Base-by-base conservation (phyloP, 2,113 vertebrate species). In the Chionodraco myersi region DNA sequence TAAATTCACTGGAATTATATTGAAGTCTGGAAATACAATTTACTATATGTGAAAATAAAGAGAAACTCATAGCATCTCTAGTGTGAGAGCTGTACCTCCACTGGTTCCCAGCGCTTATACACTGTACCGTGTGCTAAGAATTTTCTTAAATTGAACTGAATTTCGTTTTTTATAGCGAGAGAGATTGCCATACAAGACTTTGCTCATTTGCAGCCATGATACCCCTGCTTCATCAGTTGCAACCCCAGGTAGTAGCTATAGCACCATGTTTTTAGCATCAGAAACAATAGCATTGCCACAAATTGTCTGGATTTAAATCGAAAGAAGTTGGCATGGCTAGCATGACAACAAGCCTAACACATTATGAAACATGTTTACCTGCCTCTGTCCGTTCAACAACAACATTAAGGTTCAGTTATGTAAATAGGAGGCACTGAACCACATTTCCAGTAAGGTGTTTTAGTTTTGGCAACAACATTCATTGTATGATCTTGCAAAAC, bases 1-100 rank as follows among this genome's bases (percentile, higher is more conserved):
- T 3, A 71, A 86, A 88, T 67, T 74, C 76, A 77, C 62, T 69
- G 72, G 54, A 83, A 75, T 71, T 52, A 79, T 68, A 80, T 73
- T 21, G 61, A 80, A 70, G 34, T 75, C 47, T 47, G 69, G 13
- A 80, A 84, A 77, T 64, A n/a, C 12, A 68, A 69, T 66, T 67
- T 71, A 75, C 26, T 54, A 60, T 52, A 41, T 16, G n/a, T 8
- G 23, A 64, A 64, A 16, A 68, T 64, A 48, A 45, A 62, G 53
- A 45, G 13, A 60, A 77, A 51, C 41, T 34, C 16, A 21, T 12
- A 73, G 51, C 26, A 54, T 70, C 21, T 62, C 21, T 30, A 23
- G 57, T 44, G 12, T 66, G 65, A 76, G 44, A 74, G 30, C 48
- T 56, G 41, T 53, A 57, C 30, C 18, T 77, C 16, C 16, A 18